Percentiles rank a stretch among this genome's conserved stretches.
Conservation (phyloP, 37 sponge, comb jelly and placozoan genomes). For the Chondrilla cf. caribensis region DNA sequence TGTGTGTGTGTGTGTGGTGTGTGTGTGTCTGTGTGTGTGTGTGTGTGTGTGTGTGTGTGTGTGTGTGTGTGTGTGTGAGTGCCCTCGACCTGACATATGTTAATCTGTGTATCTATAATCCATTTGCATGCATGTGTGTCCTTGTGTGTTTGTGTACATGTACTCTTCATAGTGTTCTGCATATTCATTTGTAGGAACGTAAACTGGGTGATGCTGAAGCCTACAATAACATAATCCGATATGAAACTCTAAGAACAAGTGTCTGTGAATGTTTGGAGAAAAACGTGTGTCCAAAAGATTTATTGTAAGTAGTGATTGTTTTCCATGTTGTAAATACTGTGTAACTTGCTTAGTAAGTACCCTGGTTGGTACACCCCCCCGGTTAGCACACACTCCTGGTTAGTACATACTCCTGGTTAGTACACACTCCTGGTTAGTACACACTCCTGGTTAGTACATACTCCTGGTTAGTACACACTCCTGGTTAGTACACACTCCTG, state of each 20-base stretch:
- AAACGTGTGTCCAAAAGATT: background rate
- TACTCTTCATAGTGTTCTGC: background rate
- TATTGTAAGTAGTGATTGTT: background rate
- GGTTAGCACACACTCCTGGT: too few species aligned
- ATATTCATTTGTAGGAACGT: conserved; percentile 39
- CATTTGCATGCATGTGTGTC: background rate
- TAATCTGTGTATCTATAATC: background rate
- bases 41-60: background rate
- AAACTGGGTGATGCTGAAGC: conserved; percentile 63
- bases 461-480: too few species aligned
- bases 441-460: too few species aligned
- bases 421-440: too few species aligned
- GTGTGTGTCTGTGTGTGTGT: background rate
- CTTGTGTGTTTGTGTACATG: too few species aligned
- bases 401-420: too few species aligned
- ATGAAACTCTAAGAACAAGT: conserved; percentile 83
- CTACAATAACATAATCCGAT: conserved; percentile 70
- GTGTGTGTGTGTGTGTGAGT: conserved; percentile 10
- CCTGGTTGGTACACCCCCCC: too few species aligned
- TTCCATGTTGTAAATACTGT: too few species aligned
- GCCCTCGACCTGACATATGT: background rate
- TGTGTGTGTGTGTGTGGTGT: background rate
- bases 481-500: too few species aligned
- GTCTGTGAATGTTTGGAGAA: conserved; percentile 65
- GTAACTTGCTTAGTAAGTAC: too few species aligned